Evolutionary conservation across 2,888 invertebrate species (phyloP), one percentile per base, ranked within the genome.

Genomic region (Philopedon plagiatum): DNA sequence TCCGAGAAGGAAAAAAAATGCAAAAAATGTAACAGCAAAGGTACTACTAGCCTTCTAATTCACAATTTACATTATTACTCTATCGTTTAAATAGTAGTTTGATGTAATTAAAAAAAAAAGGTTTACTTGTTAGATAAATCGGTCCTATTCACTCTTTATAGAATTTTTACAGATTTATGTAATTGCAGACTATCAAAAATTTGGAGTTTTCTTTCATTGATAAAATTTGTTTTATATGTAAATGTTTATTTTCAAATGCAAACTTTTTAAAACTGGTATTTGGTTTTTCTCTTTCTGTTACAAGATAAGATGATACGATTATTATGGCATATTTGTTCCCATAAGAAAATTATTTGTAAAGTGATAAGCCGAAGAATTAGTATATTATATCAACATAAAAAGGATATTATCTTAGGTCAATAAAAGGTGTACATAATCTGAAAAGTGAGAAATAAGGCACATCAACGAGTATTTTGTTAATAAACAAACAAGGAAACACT

Each of bases 401-500:
- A 75, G 76, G 73, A 75, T 74, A 80, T 78, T 81, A 81, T 81
- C 80, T 81, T 76, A 71, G 73, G 76, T 77, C 80, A 76, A 80
- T 77, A 80, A 80, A 78, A 79, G 78, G 80, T 80, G 79, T 76
- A 75, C 67, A 63, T 70, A 73, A 73, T 70, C 73, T 69, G 61
- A 65, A 70, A 69, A 61, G 69, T 61, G 65, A 69, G 67, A 77
- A 76, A 76, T 76, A 72, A 72, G 76, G 71, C 74, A 69, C 77
- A 76, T 77, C 77, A 79, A 78, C 77, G 77, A 78, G 74, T 78
- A 79, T 78, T 79, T 79, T 79, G 78, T 80, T 77, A 69, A 66
- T 66, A 64, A 74, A 77, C 77, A 81, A 81, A 81, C 76, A 81
- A 77, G 81, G 81, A 81, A 80, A 81, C 77, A 76, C 67, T 77